These are phyloP conservation scores for Ptychobarbus kaznakovi DNA, from an alignment of 2,797 vertebrate species.

Conservation along the genomic window DNA sequence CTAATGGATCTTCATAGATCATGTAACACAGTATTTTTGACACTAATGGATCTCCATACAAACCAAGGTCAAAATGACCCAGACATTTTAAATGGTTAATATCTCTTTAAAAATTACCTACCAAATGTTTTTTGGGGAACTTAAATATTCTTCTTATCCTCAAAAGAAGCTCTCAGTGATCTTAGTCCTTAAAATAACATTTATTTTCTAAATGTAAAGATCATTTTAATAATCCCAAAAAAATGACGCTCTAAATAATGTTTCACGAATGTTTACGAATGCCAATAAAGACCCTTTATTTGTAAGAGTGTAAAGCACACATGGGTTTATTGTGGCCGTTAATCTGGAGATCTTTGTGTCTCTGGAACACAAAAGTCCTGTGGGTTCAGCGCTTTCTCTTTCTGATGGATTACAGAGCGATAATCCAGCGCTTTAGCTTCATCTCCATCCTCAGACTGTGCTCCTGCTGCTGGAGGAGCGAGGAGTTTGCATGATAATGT, in stretches of 20 bases:
- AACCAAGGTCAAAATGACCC: neutral
- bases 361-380: neutral
- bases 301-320: neutral
- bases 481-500: conserved; percentile 72
- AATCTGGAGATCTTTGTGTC: neutral
- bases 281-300: neutral
- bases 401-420: conserved; percentile 54
- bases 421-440: conserved; percentile 41
- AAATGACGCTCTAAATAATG: neutral
- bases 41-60: neutral
- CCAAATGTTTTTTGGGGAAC: no score
- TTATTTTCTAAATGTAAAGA: neutral
- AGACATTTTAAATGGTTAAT: neutral
- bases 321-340: neutral
- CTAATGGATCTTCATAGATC: neutral
- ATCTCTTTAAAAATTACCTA: neutral
- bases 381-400: conserved; percentile 43
- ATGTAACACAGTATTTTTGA: neutral
- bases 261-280: neutral
- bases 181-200: neutral
- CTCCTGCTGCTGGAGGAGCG: neutral
- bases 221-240: neutral
- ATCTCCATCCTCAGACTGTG: neutral
- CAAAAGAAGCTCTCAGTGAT: no score
- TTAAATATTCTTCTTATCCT: no score